phyloP scores from a whole-genome alignment of 1,140 invertebrate species.

The Zophobas atratus region DNA sequence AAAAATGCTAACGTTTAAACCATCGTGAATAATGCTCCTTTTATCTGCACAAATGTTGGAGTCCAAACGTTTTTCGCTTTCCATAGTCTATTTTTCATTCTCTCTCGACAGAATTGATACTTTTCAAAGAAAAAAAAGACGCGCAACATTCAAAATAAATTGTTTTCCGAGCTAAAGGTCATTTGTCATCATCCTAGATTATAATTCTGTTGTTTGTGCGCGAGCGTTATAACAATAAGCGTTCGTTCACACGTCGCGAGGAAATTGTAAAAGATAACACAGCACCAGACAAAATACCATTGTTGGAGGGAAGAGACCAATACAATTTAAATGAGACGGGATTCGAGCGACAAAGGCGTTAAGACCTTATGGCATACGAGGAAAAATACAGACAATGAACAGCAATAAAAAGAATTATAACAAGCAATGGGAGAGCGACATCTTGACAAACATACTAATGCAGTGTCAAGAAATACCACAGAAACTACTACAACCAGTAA shows the following conservation, averaged over 20 bases:
- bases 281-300: conserved; percentile 6
- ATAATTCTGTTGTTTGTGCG: conserved; percentile 29
- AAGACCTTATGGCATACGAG: neutral
- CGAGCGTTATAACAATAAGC: conserved; percentile 4
- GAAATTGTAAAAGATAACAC: conserved; percentile 24
- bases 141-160: conserved; percentile 11
- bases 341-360: conserved; percentile 11
- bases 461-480: too few relatives aligned
- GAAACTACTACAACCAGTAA: too few relatives aligned
- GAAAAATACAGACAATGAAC: neutral
- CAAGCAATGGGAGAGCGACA: too few relatives aligned
- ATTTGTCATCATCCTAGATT: conserved; percentile 39
- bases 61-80: neutral
- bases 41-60: neutral
- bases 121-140: neutral
- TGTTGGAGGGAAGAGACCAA: conserved; percentile 23
- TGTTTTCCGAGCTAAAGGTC: conserved; percentile 31
- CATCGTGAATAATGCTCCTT: neutral
- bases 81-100: conserved; percentile 2
- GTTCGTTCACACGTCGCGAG: conserved; percentile 37
- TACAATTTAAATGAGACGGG: conserved; percentile 31
- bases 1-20: conserved; percentile 12
- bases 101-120: conserved; percentile 3
- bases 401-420: neutral
- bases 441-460: too few relatives aligned